Evolutionary conservation across 2,797 vertebrate species (phyloP).

Genomic region (Odontamblyopus lacepedii): DNA sequence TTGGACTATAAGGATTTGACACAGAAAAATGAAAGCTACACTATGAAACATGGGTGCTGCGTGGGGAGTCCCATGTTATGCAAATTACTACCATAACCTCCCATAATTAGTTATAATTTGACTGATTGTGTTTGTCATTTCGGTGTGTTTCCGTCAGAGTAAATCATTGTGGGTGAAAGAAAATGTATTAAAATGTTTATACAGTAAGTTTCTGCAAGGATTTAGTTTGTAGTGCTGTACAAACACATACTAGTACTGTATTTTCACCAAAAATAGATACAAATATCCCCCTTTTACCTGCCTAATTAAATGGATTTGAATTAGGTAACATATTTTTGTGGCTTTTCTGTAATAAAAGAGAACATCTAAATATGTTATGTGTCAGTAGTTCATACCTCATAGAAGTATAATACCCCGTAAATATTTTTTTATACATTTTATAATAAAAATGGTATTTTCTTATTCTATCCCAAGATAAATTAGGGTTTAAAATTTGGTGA

Average conservation of each 20-base stretch:
- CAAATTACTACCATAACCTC: slow-evolving; percentile 20
- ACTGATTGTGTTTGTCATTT: slow-evolving; percentile 8
- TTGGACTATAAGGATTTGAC: slow-evolving; percentile 21
- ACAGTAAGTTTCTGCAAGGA: background rate
- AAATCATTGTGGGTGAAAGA: slow-evolving; percentile 10
- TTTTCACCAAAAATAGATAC: too few relatives aligned
- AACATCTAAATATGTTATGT: too few relatives aligned
- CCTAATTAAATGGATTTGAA: too few relatives aligned
- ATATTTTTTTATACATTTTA: too few relatives aligned
- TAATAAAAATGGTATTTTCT: too few relatives aligned
- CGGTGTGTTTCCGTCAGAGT: slow-evolving; percentile 7
- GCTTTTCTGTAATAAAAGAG: too few relatives aligned
- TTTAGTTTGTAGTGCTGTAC: too few relatives aligned
- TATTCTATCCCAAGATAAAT: background rate
- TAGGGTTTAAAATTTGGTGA: background rate
- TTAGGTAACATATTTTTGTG: too few relatives aligned
- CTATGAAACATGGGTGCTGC: slow-evolving; percentile 5
- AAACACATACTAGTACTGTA: too few relatives aligned
- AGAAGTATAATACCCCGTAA: too few relatives aligned
- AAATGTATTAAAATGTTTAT: slow-evolving; percentile 46
- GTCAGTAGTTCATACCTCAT: too few relatives aligned
- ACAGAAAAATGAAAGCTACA: slow-evolving; percentile 26
- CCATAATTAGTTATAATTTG: slow-evolving; percentile 1
- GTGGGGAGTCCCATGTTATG: slow-evolving; percentile 17
- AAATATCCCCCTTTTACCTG: too few relatives aligned